A percentile compares a stretch with the other conserved stretches of the same genome.
These are phyloP conservation scores for Oscheius myriophilus DNA, from an alignment of 2,888 invertebrate species.

Conservation along the genomic window DNA sequence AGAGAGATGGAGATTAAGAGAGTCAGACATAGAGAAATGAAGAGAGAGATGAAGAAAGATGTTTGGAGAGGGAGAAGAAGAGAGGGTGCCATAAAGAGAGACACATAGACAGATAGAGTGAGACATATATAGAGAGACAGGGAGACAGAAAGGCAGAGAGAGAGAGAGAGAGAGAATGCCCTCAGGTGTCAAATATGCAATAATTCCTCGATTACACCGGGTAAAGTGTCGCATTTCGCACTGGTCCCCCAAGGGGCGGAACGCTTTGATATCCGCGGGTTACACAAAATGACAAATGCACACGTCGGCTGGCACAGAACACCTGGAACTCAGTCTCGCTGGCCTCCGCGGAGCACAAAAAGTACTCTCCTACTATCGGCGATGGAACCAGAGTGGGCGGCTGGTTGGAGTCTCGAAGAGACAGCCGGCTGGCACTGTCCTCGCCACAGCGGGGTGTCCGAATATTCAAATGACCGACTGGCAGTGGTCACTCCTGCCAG, in stretches of 20 bases:
- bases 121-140: not conserved
- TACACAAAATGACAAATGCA: slow-evolving; percentile 20
- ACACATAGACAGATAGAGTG: too few species aligned
- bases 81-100: too few species aligned
- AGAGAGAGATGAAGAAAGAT: slow-evolving; percentile 4
- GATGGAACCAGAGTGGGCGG: not conserved
- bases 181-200: too few species aligned
- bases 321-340: slow-evolving; percentile 16
- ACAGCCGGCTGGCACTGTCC: not conserved
- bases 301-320: slow-evolving; percentile 8
- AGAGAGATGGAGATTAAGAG: not conserved
- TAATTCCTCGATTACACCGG: not conserved
- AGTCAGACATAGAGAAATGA: not conserved
- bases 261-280: slow-evolving; percentile 8
- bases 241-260: slow-evolving; percentile 9
- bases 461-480: not conserved
- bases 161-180: not conserved
- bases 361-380: not conserved
- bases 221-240: not conserved
- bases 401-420: not conserved
- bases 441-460: not conserved
- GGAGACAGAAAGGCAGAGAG: not conserved
- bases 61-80: not conserved
- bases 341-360: not conserved
- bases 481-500: not conserved